phyloP scores from a whole-genome alignment of 2,113 vertebrate genomes.

The Psittacula cyanocephala region DNA sequence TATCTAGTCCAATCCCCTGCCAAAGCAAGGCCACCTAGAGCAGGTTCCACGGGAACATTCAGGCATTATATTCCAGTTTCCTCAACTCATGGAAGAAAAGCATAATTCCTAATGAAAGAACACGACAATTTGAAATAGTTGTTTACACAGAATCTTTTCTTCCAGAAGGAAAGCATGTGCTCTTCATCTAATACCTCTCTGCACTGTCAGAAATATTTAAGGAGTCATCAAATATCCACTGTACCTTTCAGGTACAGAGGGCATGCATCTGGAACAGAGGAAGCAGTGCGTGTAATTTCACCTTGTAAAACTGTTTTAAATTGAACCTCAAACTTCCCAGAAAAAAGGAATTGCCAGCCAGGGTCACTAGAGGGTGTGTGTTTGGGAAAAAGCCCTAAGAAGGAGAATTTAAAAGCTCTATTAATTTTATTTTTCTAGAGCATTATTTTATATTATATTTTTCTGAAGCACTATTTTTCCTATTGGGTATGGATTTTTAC shows the following conservation, averaged over 20 bases:
- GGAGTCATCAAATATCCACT: constrained; percentile 27
- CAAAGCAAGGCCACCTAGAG: not conserved
- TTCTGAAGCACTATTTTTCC: not conserved
- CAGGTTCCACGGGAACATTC: not conserved
- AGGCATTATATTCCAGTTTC: not conserved
- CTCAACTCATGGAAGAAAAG: not conserved
- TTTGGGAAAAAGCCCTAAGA: not conserved
- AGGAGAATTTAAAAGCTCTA: not conserved
- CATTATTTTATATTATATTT: not conserved
- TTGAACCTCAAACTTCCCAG: constrained; percentile 13
- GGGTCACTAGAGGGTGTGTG: not conserved
- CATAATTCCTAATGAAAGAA: not conserved
- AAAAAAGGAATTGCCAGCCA: not conserved
- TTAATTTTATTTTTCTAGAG: not conserved
- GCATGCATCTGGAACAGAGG: constrained; percentile 55
- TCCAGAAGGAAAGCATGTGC: constrained; percentile 47
- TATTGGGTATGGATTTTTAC: not conserved
- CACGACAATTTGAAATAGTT: not conserved
- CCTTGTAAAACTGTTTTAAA: constrained; percentile 38
- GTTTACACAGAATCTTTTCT: constrained; percentile 38
- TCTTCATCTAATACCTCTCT: constrained; percentile 13
- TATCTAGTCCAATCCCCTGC: not conserved
- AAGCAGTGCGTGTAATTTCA: constrained; percentile 53
- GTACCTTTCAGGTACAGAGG: constrained; percentile 22
- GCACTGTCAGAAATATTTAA: constrained; percentile 50